Evolutionary conservation across 1,140 invertebrate species (phyloP).

Genomic region (Hypsibius dujardini): DNA sequence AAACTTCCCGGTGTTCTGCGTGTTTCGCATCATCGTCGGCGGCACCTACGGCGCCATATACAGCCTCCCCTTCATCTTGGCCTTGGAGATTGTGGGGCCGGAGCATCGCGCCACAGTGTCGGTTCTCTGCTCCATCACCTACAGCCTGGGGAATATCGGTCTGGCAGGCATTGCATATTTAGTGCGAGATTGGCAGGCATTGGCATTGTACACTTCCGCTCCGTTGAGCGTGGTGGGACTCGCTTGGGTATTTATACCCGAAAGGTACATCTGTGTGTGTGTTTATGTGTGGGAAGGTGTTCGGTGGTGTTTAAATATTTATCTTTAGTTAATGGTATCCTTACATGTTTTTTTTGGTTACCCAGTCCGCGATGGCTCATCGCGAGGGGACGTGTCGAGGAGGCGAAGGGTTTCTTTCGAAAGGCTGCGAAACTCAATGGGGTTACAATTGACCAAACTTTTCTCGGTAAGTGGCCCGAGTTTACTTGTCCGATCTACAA

Average conservation of each 20-base stretch:
- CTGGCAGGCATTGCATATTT: conserved; percentile 53
- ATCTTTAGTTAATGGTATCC: too few species aligned
- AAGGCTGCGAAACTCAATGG: background rate
- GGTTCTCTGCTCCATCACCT: conserved; percentile 54
- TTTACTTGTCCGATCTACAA: too few species aligned
- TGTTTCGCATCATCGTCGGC: conserved; percentile 52
- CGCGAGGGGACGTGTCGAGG: background rate
- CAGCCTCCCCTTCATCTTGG: conserved; percentile 16
- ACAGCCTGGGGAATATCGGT: conserved; percentile 51
- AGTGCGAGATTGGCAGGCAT: conserved; percentile 56
- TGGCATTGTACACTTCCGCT: conserved; percentile 57
- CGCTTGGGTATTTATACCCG: background rate
- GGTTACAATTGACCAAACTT: background rate
- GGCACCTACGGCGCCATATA: conserved; percentile 45
- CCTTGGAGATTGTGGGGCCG: conserved; percentile 18
- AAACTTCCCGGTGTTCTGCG: conserved; percentile 48
- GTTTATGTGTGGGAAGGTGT: too few species aligned
- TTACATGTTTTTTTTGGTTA: too few species aligned
- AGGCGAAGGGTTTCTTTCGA: background rate
- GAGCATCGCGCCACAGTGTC: conserved; percentile 31
- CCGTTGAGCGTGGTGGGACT: conserved; percentile 45
- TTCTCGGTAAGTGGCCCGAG: background rate
- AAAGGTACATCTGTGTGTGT: too few species aligned
- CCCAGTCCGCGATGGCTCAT: background rate
- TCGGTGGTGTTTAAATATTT: too few species aligned